phyloP scores from a whole-genome alignment of 2,113 vertebrate species.

The Chrysemys picta region DNA sequence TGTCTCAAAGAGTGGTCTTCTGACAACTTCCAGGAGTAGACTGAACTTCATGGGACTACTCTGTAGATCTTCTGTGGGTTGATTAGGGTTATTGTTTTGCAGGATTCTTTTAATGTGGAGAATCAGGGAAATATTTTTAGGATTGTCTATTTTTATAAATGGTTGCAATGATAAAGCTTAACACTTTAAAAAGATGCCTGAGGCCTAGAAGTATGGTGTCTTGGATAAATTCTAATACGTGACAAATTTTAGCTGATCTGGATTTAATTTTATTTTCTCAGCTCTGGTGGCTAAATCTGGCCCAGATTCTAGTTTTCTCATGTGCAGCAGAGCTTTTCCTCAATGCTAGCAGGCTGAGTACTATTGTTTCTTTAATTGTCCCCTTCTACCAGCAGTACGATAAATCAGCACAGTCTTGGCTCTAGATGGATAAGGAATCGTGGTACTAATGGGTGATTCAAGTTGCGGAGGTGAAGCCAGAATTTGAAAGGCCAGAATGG shows the following conservation, averaged over 20 bases:
- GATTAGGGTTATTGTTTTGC: no score
- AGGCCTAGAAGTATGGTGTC: not conserved
- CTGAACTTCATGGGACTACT: not conserved
- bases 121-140: no score
- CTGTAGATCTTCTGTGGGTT: no score
- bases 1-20: not conserved
- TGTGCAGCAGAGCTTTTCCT: not conserved
- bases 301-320: not conserved
- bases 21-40: not conserved
- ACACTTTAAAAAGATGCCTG: no score
- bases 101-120: no score
- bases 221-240: not conserved
- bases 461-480: not conserved
- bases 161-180: not conserved
- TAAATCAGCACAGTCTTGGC: rapidly evolving
- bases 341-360: not conserved
- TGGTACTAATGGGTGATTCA: not conserved
- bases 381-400: not conserved
- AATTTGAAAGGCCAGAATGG: not conserved
- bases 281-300: not conserved
- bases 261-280: not conserved
- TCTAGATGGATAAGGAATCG: not conserved
- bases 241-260: not conserved
- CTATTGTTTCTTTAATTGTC: not conserved
- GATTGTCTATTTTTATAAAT: not conserved